A percentile compares a stretch with the other conserved stretches of the same genome.
These are phyloP conservation scores for Aphelenchoides besseyi DNA, from an alignment of 1,140 invertebrate species.

Conservation along the genomic window DNA sequence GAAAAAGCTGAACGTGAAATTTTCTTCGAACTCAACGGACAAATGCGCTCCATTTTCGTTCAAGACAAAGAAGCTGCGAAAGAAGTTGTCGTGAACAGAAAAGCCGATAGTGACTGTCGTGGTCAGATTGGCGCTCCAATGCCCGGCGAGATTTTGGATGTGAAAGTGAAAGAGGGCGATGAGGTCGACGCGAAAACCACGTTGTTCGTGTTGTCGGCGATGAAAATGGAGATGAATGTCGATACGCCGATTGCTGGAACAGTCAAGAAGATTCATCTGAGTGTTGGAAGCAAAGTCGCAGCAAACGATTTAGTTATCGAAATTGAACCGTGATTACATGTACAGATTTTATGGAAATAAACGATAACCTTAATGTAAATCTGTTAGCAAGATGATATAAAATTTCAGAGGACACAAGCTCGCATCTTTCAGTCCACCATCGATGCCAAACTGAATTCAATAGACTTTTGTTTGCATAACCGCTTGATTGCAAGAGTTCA, in stretches of 20 bases:
- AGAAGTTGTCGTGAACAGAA: conserved; percentile 89
- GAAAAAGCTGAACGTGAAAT: conserved; percentile 86
- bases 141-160: conserved; percentile 73
- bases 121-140: conserved; percentile 93
- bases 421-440: too few relatives aligned
- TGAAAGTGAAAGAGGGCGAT: conserved; percentile 74
- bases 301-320: conserved; percentile 89
- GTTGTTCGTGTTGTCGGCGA: conserved; percentile 89
- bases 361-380: too few relatives aligned
- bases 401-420: too few relatives aligned
- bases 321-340: conserved; percentile 72
- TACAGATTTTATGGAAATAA: too few relatives aligned
- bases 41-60: conserved; percentile 70
- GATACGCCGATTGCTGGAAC: conserved; percentile 83
- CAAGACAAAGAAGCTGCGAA: conserved; percentile 73
- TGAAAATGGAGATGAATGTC: conserved; percentile 99
- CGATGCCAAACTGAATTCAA: too few relatives aligned
- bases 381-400: too few relatives aligned
- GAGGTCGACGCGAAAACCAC: conserved; percentile 67
- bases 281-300: conserved; percentile 83
- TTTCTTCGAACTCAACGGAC: conserved; percentile 98
- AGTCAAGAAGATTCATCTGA: conserved; percentile 75
- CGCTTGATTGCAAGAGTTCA: too few relatives aligned
- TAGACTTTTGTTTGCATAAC: too few relatives aligned
- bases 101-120: conserved; percentile 80